phyloP scores from a whole-genome alignment of 2,888 invertebrate genomes.

The Hylaea fasciaria region DNA sequence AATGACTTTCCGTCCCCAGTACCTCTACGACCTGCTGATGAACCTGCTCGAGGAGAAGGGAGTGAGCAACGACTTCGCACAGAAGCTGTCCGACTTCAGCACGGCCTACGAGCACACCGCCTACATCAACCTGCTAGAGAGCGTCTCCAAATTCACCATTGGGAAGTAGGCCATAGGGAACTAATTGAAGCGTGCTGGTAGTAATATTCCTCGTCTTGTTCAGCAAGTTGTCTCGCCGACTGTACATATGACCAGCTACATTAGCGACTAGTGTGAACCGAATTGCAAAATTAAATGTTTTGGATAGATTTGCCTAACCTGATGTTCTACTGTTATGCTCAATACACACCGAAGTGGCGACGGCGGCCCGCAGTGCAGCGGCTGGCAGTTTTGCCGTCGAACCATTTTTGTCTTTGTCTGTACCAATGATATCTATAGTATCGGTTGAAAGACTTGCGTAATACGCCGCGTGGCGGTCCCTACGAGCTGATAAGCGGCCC shows the following conservation, averaged over 20 bases:
- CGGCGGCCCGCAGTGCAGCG: too few relatives aligned
- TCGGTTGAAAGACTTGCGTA: too few relatives aligned
- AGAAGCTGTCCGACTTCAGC: constrained; percentile 93
- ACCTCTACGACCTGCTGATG: constrained; percentile 97
- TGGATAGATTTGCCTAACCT: constrained; percentile 7
- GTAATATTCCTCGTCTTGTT: too few relatives aligned
- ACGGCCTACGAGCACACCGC: constrained; percentile 97
- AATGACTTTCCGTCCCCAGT: constrained; percentile 79
- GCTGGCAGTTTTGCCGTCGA: too few relatives aligned
- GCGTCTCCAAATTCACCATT: constrained; percentile 93
- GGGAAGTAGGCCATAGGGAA: constrained; percentile 71
- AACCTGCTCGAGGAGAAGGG: constrained; percentile 98
- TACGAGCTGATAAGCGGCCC: too few relatives aligned
- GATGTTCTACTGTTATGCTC: background rate
- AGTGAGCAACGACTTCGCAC: constrained; percentile 95
- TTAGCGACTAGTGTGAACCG: constrained; percentile 20
- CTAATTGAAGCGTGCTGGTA: background rate
- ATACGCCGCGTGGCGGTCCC: too few relatives aligned
- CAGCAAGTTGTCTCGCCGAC: too few relatives aligned
- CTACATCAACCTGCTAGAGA: constrained; percentile 95
- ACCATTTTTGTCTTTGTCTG: too few relatives aligned
- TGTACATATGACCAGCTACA: constrained; percentile 1
- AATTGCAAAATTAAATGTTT: constrained; percentile 35
- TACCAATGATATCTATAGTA: too few relatives aligned
- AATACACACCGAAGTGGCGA: too few relatives aligned